Conservation (phyloP, 2,888 invertebrate genomes). For the Acrocyrtus sp. region DNA sequence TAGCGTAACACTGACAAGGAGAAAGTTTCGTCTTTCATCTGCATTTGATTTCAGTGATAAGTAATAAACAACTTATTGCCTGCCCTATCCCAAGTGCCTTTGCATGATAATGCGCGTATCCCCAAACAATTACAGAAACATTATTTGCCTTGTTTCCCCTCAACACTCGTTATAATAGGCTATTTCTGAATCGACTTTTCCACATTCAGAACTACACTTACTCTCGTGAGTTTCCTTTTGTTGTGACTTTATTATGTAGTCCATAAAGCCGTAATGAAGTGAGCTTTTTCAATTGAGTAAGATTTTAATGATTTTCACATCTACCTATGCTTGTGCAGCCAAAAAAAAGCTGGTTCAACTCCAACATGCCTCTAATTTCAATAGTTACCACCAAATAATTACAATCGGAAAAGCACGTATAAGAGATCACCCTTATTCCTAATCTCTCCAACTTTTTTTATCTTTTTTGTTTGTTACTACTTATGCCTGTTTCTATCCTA, state of each 20-base stretch:
- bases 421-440: constrained; percentile 23
- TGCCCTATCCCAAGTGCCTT: neutral
- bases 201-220: neutral
- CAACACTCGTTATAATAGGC: too few species aligned
- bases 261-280: neutral
- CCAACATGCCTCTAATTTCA: neutral
- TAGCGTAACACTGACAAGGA: too few species aligned
- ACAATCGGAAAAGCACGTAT: constrained; percentile 11
- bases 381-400: neutral
- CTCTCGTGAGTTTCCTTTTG: neutral
- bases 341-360: too few species aligned
- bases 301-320: neutral
- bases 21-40: too few species aligned
- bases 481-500: neutral
- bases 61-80: neutral
- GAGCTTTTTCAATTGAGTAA: neutral
- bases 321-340: neutral
- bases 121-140: too few species aligned
- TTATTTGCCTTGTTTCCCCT: too few species aligned
- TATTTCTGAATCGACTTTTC: too few species aligned
- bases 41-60: constrained; percentile 16
- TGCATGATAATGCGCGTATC: neutral
- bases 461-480: neutral
- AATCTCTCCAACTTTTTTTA: neutral
- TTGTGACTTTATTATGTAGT: neutral